A percentile compares a stretch with the other conserved stretches of the same genome.
These are phyloP conservation scores for Gorsachius goisagi DNA, from an alignment of 2,113 vertebrate species.

Conservation along the genomic window DNA sequence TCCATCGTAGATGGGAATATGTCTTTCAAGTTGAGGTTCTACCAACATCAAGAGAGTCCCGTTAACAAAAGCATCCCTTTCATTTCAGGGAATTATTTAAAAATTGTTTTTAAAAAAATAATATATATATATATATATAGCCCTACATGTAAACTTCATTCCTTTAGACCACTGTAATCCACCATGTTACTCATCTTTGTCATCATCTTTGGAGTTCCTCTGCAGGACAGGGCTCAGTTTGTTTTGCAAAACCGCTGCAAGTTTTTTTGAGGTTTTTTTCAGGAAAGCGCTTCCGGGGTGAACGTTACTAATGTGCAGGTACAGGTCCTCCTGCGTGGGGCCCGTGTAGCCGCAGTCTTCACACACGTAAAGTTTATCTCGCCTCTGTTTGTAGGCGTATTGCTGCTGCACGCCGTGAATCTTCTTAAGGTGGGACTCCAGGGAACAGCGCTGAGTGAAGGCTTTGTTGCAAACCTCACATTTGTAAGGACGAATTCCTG, in stretches of 20 bases:
- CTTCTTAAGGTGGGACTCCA: conserved; percentile 86
- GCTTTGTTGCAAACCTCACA: conserved; percentile 85
- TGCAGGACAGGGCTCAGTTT: conserved; percentile 71
- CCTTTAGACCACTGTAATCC: neutral
- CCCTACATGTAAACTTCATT: conserved; percentile 39
- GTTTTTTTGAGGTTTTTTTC: conserved; percentile 84
- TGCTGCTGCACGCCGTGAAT: conserved; percentile 84
- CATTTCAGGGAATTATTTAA: neutral
- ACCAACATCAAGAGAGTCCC: neutral
- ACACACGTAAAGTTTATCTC: conserved; percentile 85
- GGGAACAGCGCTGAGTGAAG: conserved; percentile 86
- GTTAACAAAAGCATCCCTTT: neutral
- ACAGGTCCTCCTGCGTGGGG: conserved; percentile 81
- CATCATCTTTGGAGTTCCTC: conserved; percentile 32
- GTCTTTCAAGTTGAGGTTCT: conserved; percentile 1
- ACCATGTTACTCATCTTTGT: conserved; percentile 45
- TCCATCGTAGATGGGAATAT: neutral
- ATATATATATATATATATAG: neutral
- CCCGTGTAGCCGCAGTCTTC: conserved; percentile 86
- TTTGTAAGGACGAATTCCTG: conserved; percentile 87
- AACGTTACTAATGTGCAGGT: conserved; percentile 72
- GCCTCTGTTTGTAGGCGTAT: conserved; percentile 83
- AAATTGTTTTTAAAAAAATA: conserved; percentile 5
- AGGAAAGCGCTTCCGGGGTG: conserved; percentile 78
- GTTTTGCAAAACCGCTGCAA: conserved; percentile 75